Evolutionary conservation across 2,888 invertebrate genomes (phyloP).

Genomic region (Trachelus stipa): DNA sequence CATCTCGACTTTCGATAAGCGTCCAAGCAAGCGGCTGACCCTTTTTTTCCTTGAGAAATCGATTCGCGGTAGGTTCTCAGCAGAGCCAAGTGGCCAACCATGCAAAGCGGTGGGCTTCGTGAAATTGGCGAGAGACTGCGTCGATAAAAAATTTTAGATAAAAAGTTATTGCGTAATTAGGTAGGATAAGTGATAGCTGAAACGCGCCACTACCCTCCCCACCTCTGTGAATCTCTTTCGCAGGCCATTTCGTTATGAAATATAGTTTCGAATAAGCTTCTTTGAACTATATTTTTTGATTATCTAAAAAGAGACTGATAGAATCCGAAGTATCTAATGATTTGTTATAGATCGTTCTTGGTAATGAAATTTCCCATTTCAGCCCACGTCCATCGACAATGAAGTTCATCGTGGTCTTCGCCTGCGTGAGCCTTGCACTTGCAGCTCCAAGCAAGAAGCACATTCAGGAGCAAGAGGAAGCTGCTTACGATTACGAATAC

Average conservation of each 20-base stretch:
- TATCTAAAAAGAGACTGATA: background rate
- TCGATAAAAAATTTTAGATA: constrained; percentile 24
- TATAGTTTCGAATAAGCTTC: background rate
- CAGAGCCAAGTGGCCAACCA: constrained; percentile 20
- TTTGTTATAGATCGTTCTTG: background rate
- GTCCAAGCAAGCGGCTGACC: constrained; percentile 5
- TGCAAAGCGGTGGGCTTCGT: constrained; percentile 27
- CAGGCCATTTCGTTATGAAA: background rate
- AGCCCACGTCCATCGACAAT: constrained; percentile 18
- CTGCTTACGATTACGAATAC: constrained; percentile 18
- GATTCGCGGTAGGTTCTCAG: constrained; percentile 5
- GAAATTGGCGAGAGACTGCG: constrained; percentile 32
- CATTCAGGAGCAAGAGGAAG: constrained; percentile 19
- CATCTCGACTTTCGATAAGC: background rate
- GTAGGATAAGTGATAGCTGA: constrained; percentile 15
- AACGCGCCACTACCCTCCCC: constrained; percentile 2
- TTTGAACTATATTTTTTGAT: background rate
- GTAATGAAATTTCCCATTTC: background rate
- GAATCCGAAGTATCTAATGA: background rate
- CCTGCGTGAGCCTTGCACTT: constrained; percentile 33
- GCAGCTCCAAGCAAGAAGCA: constrained; percentile 27
- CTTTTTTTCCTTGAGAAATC: constrained; percentile 5
- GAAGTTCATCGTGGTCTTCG: constrained; percentile 38
- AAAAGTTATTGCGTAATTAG: constrained; percentile 30
- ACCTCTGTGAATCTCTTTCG: background rate